A percentile compares a stretch with the other conserved stretches of the same genome.
These are phyloP conservation scores for Alethe castanea DNA, from an alignment of 2,113 vertebrate species.

Conservation along the genomic window DNA sequence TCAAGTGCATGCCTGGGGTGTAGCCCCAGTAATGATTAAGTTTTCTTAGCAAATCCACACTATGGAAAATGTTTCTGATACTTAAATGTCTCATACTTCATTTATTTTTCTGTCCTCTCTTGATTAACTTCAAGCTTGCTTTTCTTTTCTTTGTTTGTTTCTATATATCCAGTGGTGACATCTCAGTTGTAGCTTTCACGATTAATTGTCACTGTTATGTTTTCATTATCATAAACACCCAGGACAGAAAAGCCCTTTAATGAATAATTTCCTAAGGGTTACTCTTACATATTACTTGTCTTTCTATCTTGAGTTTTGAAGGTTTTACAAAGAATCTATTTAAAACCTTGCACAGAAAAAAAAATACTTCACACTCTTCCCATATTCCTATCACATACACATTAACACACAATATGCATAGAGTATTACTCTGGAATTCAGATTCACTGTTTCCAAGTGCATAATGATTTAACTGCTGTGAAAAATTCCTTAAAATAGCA, in stretches of 20 bases:
- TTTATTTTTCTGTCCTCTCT: slow-evolving; percentile 42
- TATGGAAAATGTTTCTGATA: slow-evolving; percentile 37
- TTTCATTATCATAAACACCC: background rate
- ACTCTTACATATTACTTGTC: background rate
- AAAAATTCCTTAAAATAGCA: background rate
- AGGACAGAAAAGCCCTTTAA: background rate
- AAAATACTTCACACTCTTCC: background rate
- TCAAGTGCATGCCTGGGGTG: slow-evolving; percentile 36
- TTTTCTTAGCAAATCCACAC: slow-evolving; percentile 9
- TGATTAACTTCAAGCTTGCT: slow-evolving; percentile 27
- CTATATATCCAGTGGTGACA: background rate
- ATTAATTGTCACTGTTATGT: background rate
- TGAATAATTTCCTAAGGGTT: slow-evolving; percentile 3
- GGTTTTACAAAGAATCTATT: background rate
- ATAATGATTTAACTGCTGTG: background rate
- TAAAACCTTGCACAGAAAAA: background rate
- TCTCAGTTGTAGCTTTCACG: background rate
- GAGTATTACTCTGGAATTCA: background rate
- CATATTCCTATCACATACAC: background rate
- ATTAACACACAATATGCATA: background rate
- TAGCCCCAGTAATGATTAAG: slow-evolving; percentile 36
- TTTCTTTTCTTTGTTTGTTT: background rate
- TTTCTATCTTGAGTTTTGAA: background rate
- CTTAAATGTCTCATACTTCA: slow-evolving; percentile 50
- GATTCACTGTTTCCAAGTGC: background rate